A percentile compares a stretch with the other conserved stretches of the same genome.
Evolutionary conservation across 2,797 vertebrate species (phyloP).

Genomic region (Parauchenoglanis punctatus): DNA sequence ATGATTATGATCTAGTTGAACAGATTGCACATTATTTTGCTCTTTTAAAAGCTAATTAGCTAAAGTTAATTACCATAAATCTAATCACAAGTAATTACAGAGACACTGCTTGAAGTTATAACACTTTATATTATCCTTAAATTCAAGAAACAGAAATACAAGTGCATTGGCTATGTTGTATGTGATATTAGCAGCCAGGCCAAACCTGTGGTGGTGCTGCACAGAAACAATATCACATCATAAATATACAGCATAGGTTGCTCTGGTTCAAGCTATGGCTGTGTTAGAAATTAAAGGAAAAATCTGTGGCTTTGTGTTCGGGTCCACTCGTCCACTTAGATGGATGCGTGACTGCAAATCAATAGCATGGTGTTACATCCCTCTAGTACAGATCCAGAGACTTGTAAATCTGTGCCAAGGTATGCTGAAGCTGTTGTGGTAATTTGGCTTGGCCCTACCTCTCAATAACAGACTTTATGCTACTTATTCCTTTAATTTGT

Average conservation of each 20-base stretch:
- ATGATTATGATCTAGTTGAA: neutral
- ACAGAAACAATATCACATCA: neutral
- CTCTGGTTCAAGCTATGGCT: neutral
- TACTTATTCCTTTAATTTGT: neutral
- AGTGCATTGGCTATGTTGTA: neutral
- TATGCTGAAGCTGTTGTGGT: neutral
- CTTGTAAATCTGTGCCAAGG: neutral
- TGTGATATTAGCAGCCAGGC: neutral
- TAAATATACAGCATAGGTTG: neutral
- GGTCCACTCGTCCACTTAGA: neutral
- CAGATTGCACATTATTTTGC: neutral
- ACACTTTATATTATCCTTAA: neutral
- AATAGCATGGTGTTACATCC: neutral
- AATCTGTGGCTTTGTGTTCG: neutral
- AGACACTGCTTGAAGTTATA: neutral
- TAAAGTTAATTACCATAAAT: conserved; percentile 3
- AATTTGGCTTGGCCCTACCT: neutral
- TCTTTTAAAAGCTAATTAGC: conserved; percentile 1
- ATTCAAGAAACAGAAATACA: conserved; percentile 11
- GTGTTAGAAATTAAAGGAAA: neutral
- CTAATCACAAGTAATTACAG: conserved; percentile 18
- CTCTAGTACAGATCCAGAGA: neutral
- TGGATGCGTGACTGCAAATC: neutral
- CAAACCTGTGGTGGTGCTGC: neutral
- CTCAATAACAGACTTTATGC: neutral